Base-by-base conservation (phyloP, 2,113 vertebrate genomes). In the Tachuris rubrigastra region DNA sequence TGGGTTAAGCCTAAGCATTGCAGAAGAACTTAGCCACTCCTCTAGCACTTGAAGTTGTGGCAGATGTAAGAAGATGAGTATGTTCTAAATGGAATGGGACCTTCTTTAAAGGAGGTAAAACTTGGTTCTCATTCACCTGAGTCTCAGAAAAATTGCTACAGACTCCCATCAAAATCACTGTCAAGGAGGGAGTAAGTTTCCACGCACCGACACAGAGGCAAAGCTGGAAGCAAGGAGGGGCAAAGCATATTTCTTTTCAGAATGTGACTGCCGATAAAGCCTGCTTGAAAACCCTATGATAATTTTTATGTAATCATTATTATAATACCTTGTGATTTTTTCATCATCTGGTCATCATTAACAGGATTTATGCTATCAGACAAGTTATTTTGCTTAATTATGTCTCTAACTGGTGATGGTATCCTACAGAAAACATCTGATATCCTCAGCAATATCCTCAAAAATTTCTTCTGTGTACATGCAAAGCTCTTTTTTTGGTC, bases 301-400 rank as follows among this genome's bases (percentile, higher is more conserved):
- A 7, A 91, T 85, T 95, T 97, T 93, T 86, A 96, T 96, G 74
- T 91, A 96, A 95, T 93, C 87, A 95, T 97, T 97, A 95, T 46
- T 85, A 72, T 91, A 96, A 93, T 95, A 94, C 85, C 88, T 88
- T 91, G 88, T 86, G 96, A 91, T 95, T 97, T 98, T 97, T 95
- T 94, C 96, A 98, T 96, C 97, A 98, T 98, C 98, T 98, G 98
- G 96, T 97, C 68, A 42, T 98, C 96, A 96, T 98, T 98, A 98
- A 96, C 96, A 97, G 95, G 98, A 98, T 97, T 98, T 98, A 96
- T 98, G 97, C 98, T 98, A 98, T 98, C 98, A 98, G 95, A 98
- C 46, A 97, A 98, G 97, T 97, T 44, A 97, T 97, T 97, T 97
- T 96, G 83, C 95, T 93, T 97, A 97, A 97, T 98, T 97, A 97